Conservation (phyloP, 2,797 vertebrate species). For the Rhabdophis nuchalis region DNA sequence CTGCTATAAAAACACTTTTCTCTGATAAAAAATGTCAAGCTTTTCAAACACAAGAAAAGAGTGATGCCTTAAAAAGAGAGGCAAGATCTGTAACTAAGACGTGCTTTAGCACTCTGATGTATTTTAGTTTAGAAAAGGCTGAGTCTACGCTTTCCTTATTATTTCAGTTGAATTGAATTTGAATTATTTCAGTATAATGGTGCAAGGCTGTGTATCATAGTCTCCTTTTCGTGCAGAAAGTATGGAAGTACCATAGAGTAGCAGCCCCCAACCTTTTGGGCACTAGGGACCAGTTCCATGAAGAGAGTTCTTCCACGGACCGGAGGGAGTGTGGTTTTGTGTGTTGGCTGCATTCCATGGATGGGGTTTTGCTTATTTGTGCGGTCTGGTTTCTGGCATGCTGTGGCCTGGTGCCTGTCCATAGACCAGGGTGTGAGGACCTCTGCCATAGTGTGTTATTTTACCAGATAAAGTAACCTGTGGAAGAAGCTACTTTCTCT, state of each 20-base stretch:
- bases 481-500: not conserved
- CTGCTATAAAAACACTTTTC: not conserved
- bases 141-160: not conserved
- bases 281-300: not conserved
- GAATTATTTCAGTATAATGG: not conserved
- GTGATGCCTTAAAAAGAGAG: not conserved
- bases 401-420: not conserved
- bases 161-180: not conserved
- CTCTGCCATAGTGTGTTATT: not conserved
- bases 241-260: not conserved
- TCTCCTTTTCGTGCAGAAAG: not conserved
- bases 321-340: not conserved
- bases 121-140: not conserved
- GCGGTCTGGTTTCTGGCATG: not conserved
- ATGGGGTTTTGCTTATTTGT: not conserved
- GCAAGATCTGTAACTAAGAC: not conserved
- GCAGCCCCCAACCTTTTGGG: not conserved
- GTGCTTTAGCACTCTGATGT: not conserved
- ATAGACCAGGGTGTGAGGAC: not conserved
- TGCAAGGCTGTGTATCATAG: not conserved
- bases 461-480: not conserved
- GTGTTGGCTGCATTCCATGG: not conserved
- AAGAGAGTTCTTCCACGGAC: not conserved
- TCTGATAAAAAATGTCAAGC: not conserved
- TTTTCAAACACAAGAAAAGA: not conserved